These are phyloP conservation scores for Panzeria rudis DNA, from an alignment of 2,888 invertebrate genomes.

Conservation along the genomic window DNA sequence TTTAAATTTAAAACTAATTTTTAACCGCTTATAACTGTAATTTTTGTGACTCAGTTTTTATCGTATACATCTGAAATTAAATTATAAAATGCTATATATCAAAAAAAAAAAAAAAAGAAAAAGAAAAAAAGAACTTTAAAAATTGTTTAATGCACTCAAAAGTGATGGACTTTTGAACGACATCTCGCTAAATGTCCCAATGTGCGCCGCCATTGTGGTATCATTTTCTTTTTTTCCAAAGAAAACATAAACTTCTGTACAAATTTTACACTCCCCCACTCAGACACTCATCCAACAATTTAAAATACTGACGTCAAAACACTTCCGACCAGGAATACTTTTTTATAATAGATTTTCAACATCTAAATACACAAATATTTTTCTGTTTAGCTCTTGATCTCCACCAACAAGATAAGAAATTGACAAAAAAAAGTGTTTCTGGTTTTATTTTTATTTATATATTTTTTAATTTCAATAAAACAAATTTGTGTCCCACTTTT, in stretches of 20 bases:
- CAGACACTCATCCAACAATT: constrained; percentile 45
- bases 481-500: constrained; percentile 43
- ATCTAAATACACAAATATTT: constrained; percentile 8
- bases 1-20: too few relatives aligned
- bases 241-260: constrained; percentile 9
- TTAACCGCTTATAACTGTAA: too few relatives aligned
- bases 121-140: too few relatives aligned
- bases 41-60: too few relatives aligned
- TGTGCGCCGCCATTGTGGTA: constrained; percentile 21
- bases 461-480: constrained; percentile 20
- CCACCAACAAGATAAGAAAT: not conserved
- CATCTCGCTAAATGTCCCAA: too few relatives aligned
- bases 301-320: constrained; percentile 36
- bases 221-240: not conserved
- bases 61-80: too few relatives aligned
- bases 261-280: constrained; percentile 33
- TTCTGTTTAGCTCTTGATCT: constrained; percentile 11
- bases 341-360: constrained; percentile 5
- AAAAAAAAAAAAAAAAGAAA: too few relatives aligned
- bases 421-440: not conserved
- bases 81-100: too few relatives aligned
- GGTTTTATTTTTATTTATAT: not conserved
- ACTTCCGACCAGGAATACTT: constrained; percentile 13
- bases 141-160: too few relatives aligned
- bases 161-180: too few relatives aligned